These are phyloP conservation scores for Uloborus diversus DNA, from an alignment of 1,140 invertebrate genomes.

Conservation along the genomic window DNA sequence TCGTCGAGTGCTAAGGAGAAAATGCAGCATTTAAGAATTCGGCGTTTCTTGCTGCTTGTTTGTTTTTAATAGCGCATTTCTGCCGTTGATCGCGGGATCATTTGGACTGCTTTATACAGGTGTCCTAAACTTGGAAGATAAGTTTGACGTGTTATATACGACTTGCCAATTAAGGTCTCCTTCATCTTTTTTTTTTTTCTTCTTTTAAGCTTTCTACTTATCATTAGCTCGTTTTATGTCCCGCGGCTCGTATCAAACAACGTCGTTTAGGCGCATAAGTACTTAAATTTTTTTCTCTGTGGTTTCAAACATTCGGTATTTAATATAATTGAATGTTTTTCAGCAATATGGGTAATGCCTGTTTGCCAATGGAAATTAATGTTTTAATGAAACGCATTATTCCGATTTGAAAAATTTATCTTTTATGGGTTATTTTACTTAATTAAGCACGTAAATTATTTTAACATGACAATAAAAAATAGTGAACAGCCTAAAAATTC, in stretches of 20 bases:
- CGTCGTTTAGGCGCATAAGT: too few species aligned
- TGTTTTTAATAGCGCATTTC: background rate
- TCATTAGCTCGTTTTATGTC: background rate
- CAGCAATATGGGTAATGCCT: too few species aligned
- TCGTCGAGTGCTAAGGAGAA: background rate
- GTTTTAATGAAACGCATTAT: too few species aligned
- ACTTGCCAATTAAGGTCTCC: conserved; percentile 1
- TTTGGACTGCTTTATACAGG: background rate
- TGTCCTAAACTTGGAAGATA: background rate
- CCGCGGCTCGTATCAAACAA: background rate
- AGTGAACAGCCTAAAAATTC: too few species aligned
- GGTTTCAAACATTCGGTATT: too few species aligned
- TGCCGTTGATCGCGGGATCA: background rate
- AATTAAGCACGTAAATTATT: too few species aligned
- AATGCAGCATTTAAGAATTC: background rate
- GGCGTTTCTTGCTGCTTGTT: conserved; percentile 1
- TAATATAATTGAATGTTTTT: too few species aligned
- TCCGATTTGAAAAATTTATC: too few species aligned
- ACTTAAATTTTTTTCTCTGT: too few species aligned
- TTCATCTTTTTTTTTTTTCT: conserved; percentile 3
- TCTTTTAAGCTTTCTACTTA: background rate
- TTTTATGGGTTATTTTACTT: too few species aligned
- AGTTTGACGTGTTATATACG: conserved; percentile 7
- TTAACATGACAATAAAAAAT: too few species aligned
- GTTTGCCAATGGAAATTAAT: too few species aligned